phyloP scores from a whole-genome alignment of 2,888 invertebrate genomes.

The Colletes collaris region DNA sequence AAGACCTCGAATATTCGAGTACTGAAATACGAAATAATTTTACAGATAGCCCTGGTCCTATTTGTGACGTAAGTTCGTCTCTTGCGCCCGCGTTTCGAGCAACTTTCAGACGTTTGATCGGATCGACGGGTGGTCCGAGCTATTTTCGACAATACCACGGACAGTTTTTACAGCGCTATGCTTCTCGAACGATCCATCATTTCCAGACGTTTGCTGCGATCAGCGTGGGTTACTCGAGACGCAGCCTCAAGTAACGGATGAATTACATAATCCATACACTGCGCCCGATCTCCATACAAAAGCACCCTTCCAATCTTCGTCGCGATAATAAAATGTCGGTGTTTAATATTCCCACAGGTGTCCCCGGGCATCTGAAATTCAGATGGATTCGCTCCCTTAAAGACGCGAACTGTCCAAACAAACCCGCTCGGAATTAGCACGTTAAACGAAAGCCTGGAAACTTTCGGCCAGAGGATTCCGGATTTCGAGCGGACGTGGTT shows the following conservation, averaged over 20 bases:
- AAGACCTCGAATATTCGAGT: too few relatives aligned
- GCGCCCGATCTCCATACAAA: neutral
- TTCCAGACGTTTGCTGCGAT: neutral
- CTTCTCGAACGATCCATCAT: too few relatives aligned
- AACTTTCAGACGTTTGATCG: too few relatives aligned
- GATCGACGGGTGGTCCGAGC: too few relatives aligned
- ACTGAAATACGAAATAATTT: too few relatives aligned
- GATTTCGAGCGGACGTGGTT: slow-evolving; percentile 37
- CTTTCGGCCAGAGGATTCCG: slow-evolving; percentile 9
- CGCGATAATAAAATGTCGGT: slow-evolving; percentile 1
- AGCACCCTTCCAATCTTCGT: slow-evolving; percentile 2
- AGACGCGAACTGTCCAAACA: slow-evolving; percentile 42
- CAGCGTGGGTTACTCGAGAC: neutral
- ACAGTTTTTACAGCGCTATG: too few relatives aligned
- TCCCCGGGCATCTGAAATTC: slow-evolving; percentile 36
- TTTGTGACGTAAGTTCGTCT: too few relatives aligned
- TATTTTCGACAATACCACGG: too few relatives aligned
- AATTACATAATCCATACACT: slow-evolving; percentile 7
- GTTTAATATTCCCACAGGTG: slow-evolving; percentile 34
- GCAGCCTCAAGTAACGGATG: neutral
- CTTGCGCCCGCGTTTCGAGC: too few relatives aligned
- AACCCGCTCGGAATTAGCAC: slow-evolving; percentile 55
- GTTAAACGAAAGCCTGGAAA: slow-evolving; percentile 54
- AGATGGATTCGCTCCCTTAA: slow-evolving; percentile 34
- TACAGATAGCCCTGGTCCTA: too few relatives aligned